phyloP scores from a whole-genome alignment of 2,797 vertebrate species.

The Myotis daubentonii region DNA sequence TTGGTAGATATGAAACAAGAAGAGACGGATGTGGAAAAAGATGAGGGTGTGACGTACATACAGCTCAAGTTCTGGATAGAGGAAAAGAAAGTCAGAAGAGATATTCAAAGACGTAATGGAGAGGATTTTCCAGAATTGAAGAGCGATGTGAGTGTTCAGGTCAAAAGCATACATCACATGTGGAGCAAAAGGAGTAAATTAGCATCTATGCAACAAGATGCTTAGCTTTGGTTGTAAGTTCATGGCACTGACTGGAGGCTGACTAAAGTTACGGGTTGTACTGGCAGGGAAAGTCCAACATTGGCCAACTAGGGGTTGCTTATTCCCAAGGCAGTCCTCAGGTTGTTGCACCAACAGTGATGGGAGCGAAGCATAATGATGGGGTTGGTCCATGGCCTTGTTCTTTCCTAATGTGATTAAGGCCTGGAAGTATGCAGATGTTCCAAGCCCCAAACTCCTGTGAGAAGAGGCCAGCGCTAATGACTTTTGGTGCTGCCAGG shows the following conservation, averaged over 20 bases:
- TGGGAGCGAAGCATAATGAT: background rate
- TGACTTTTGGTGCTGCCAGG: accelerated
- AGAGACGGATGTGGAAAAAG: background rate
- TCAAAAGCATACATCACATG: background rate
- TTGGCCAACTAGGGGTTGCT: background rate
- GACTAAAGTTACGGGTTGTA: background rate
- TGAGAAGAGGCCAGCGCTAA: accelerated
- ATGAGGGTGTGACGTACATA: background rate
- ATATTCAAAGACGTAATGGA: background rate
- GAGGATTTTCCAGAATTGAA: background rate
- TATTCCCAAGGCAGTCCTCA: background rate
- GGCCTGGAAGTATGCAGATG: background rate
- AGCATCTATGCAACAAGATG: background rate
- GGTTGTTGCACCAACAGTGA: background rate
- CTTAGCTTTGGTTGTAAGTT: background rate
- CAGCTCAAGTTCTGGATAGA: background rate
- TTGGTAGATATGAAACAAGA: background rate
- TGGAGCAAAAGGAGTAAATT: background rate
- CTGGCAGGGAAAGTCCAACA: background rate
- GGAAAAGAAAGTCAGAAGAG: background rate
- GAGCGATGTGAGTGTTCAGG: background rate
- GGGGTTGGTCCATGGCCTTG: background rate
- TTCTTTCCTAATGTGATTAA: constrained; percentile 8
- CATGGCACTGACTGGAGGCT: background rate
- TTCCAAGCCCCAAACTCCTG: accelerated